Percentiles rank a stretch among this genome's conserved stretches.
These are phyloP conservation scores for Oppia nitens DNA, from an alignment of 1,140 invertebrate species.

Conservation along the genomic window DNA sequence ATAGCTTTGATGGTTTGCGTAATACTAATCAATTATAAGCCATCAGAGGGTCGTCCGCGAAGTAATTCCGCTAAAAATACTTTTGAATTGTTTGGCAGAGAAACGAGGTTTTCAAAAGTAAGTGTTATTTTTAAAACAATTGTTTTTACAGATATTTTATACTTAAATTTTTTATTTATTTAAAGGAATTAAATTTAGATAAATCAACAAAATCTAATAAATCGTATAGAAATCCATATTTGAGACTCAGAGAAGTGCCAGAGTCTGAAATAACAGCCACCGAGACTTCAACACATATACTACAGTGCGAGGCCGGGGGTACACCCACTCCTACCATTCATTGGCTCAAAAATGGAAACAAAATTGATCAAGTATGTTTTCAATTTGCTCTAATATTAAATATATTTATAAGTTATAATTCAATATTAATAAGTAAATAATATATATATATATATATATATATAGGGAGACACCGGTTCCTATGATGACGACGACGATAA, in stretches of 20 bases:
- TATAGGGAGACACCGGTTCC: neutral
- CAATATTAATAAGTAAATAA: neutral
- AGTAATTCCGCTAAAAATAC: neutral
- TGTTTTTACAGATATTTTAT: neutral
- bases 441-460: neutral
- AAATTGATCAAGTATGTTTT: slow-evolving; percentile 26
- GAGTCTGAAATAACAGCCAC: neutral
- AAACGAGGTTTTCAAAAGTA: neutral
- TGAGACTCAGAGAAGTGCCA: neutral
- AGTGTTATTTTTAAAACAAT: neutral
- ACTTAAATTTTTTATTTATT: neutral
- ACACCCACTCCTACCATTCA: slow-evolving; percentile 34
- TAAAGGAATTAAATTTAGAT: neutral
- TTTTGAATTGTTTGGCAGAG: neutral
- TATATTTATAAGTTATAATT: too few species aligned
- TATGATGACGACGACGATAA: neutral
- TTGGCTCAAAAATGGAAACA: slow-evolving; percentile 35
- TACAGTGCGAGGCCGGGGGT: slow-evolving; percentile 35
- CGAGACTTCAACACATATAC: slow-evolving; percentile 19
- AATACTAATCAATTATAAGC: neutral
- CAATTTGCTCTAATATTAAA: neutral
- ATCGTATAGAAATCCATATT: neutral
- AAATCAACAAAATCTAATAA: neutral
- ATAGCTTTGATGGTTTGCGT: neutral
- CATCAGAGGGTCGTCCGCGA: neutral